Evolutionary conservation across 2,113 vertebrate genomes (phyloP).

Genomic region (Ceyx cyanopectus): DNA sequence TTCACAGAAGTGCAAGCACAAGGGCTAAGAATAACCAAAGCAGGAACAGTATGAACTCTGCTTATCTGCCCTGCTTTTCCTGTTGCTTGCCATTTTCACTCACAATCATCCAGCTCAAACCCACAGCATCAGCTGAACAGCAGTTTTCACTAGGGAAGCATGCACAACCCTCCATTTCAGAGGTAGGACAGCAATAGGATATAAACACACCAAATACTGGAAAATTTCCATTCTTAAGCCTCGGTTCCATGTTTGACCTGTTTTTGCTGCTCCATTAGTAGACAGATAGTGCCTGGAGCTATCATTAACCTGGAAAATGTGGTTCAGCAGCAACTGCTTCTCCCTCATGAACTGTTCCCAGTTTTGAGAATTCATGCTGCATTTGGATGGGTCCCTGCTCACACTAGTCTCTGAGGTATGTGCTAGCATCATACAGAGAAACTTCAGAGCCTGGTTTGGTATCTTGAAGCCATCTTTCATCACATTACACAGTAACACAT

Average conservation of each 20-base stretch:
- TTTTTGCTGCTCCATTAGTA: neutral
- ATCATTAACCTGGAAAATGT: neutral
- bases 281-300: neutral
- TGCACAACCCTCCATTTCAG: neutral
- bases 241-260: neutral
- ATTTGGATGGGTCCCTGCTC: neutral
- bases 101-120: neutral
- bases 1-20: neutral
- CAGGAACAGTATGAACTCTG: neutral
- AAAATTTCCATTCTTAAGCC: neutral
- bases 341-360: neutral
- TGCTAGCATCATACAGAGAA: neutral
- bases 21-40: neutral
- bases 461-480: neutral
- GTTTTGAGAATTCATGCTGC: neutral
- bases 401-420: neutral
- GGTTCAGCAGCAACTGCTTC: neutral
- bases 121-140: neutral
- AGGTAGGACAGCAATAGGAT: neutral
- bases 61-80: neutral
- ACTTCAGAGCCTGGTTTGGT: neutral
- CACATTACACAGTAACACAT: neutral
- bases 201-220: neutral
- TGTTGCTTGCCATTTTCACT: neutral
- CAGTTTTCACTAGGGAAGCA: neutral